Percentiles rank a stretch among this genome's conserved stretches.
Conservation (phyloP, 2,113 vertebrate genomes). For the Muscicapa adusta region DNA sequence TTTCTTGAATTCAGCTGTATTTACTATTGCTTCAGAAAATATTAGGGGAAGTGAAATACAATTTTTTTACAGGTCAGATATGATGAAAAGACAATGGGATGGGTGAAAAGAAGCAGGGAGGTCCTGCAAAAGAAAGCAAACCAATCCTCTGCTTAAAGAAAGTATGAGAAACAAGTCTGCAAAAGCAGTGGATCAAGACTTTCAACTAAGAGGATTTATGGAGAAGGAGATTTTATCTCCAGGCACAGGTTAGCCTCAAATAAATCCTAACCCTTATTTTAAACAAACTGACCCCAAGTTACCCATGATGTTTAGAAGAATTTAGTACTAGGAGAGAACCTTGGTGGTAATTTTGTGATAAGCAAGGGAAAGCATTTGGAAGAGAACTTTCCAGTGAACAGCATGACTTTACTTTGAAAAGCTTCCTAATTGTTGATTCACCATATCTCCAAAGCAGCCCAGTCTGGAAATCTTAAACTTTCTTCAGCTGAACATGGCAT, state of each 20-base stretch:
- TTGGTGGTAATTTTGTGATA: background rate
- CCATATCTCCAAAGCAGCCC: background rate
- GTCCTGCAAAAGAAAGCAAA: background rate
- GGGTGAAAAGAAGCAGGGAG: background rate
- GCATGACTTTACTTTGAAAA: background rate
- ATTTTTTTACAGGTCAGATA: background rate
- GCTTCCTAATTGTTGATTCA: background rate
- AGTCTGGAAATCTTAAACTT: background rate
- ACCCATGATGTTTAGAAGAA: background rate
- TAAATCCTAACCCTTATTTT: constrained; percentile 1
- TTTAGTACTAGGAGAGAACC: background rate
- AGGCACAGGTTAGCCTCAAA: background rate
- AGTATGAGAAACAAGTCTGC: background rate
- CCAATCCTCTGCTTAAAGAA: background rate
- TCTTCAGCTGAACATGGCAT: background rate
- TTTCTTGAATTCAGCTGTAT: background rate
- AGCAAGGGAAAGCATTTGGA: background rate
- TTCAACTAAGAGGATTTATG: background rate
- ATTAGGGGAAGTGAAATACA: background rate
- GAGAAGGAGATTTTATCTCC: constrained; percentile 7
- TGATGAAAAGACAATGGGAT: background rate
- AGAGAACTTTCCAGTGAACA: background rate
- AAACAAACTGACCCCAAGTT: constrained; percentile 6
- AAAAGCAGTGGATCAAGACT: background rate
- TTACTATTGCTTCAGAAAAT: background rate